phyloP scores from a whole-genome alignment of 2,113 vertebrate species.

The Oxygymnocypris stewartii region DNA sequence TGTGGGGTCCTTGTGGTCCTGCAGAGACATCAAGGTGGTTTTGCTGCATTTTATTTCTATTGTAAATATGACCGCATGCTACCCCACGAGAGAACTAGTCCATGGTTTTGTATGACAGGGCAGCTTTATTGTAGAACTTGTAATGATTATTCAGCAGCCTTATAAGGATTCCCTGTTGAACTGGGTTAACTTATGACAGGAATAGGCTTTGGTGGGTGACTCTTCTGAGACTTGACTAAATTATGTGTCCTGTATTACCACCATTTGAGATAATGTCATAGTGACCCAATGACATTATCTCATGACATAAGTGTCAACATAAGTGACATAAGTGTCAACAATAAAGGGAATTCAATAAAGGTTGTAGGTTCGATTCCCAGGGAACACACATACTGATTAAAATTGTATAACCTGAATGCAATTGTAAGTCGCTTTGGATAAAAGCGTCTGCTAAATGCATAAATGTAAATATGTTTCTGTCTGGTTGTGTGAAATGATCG shows the following conservation, averaged over 20 bases:
- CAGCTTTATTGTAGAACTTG: constrained; percentile 1
- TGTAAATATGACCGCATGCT: background rate
- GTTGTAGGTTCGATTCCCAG: too few species aligned
- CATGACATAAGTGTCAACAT: background rate
- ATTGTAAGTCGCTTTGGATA: too few species aligned
- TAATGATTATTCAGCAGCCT: background rate
- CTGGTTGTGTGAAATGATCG: too few species aligned
- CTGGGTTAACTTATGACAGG: background rate
- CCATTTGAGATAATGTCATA: background rate
- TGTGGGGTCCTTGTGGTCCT: constrained; percentile 6
- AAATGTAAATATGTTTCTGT: background rate
- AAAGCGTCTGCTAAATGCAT: too few species aligned
- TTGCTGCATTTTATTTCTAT: constrained; percentile 17
- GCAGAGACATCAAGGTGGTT: constrained; percentile 1
- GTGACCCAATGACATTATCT: too few species aligned
- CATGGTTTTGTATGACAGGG: constrained; percentile 1
- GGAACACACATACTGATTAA: too few species aligned
- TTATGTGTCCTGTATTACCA: background rate
- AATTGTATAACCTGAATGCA: too few species aligned
- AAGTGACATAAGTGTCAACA: background rate
- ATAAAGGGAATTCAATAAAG: background rate
- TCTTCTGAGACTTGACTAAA: background rate
- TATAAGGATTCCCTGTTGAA: constrained; percentile 18
- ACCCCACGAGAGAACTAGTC: background rate
- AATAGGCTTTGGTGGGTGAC: background rate